Percentiles rank a stretch among this genome's conserved stretches.
Evolutionary conservation across 2,888 invertebrate genomes (phyloP).

Genomic region (Patella pellucida): DNA sequence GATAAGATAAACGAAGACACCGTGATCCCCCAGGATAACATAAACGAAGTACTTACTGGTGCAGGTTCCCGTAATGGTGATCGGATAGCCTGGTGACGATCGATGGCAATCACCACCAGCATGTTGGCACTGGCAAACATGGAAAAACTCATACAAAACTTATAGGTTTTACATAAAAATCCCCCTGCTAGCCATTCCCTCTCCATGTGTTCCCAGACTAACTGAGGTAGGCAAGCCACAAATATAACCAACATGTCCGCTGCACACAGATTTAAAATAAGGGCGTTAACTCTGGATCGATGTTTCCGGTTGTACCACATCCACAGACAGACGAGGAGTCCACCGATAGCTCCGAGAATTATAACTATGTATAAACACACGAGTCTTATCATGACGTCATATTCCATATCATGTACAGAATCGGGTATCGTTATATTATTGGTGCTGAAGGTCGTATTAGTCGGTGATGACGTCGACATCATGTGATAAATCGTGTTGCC

Average conservation of each 20-base stretch:
- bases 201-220: constrained; percentile 66
- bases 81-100: constrained; percentile 69
- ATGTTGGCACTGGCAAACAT: constrained; percentile 68
- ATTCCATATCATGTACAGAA: constrained; percentile 60
- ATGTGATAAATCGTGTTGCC: too few relatives aligned
- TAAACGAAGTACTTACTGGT: constrained; percentile 51
- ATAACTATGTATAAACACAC: constrained; percentile 58
- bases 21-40: too few relatives aligned
- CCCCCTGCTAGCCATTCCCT: constrained; percentile 66
- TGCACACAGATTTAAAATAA: constrained; percentile 68
- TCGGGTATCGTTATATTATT: constrained; percentile 15
- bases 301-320: constrained; percentile 57
- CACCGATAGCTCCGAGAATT: constrained; percentile 59
- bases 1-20: too few relatives aligned
- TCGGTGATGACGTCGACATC: too few relatives aligned
- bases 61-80: constrained; percentile 65
- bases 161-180: constrained; percentile 65
- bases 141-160: constrained; percentile 67
- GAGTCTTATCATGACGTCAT: constrained; percentile 52
- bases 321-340: constrained; percentile 62
- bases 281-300: constrained; percentile 61
- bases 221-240: constrained; percentile 63
- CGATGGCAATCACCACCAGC: constrained; percentile 69
- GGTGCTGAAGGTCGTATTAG: not conserved
- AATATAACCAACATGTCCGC: constrained; percentile 68